Conservation (phyloP, 2,797 vertebrate species). For the Pangasius sanitwongsei region DNA sequence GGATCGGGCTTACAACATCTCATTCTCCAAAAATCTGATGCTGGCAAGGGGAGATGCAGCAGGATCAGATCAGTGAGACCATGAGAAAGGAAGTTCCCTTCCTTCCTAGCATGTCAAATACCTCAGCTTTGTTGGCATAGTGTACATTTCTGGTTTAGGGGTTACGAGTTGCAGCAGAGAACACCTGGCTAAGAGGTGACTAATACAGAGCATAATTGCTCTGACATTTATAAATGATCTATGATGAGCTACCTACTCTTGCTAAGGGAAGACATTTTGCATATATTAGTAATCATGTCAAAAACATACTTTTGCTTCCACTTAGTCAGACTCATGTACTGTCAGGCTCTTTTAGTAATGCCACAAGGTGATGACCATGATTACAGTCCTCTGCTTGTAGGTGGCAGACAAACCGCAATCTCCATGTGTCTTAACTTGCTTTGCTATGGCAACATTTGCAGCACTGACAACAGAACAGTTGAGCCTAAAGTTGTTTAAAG, state of each 20-base stretch:
- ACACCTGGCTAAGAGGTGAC: conserved; percentile 77
- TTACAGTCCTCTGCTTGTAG: conserved; percentile 32
- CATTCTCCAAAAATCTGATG: conserved; percentile 48
- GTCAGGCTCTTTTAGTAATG: conserved; percentile 23
- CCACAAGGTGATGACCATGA: conserved; percentile 34
- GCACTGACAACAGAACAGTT: not conserved
- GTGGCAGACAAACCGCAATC: conserved; percentile 14
- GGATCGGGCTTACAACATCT: conserved; percentile 34
- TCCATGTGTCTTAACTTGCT: conserved; percentile 10
- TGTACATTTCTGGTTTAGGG: conserved; percentile 61
- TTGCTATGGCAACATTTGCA: conserved; percentile 26
- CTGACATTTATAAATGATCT: conserved; percentile 74
- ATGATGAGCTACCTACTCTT: conserved; percentile 60
- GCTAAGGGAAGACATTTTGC: conserved; percentile 66
- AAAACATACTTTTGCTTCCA: conserved; percentile 49
- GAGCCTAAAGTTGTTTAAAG: not conserved
- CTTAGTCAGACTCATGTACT: conserved; percentile 41
- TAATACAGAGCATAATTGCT: conserved; percentile 72
- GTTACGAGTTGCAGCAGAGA: conserved; percentile 68
- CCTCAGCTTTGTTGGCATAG: conserved; percentile 40
- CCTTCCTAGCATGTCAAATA: conserved; percentile 39
- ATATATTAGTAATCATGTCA: conserved; percentile 60
- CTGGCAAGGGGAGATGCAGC: conserved; percentile 32
- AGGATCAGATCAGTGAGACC: conserved; percentile 33
- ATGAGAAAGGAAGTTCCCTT: conserved; percentile 43